Percentiles rank a stretch among this genome's conserved stretches.
These are phyloP conservation scores for Suillia variegata DNA, from an alignment of 2,888 invertebrate species.

Conservation along the genomic window DNA sequence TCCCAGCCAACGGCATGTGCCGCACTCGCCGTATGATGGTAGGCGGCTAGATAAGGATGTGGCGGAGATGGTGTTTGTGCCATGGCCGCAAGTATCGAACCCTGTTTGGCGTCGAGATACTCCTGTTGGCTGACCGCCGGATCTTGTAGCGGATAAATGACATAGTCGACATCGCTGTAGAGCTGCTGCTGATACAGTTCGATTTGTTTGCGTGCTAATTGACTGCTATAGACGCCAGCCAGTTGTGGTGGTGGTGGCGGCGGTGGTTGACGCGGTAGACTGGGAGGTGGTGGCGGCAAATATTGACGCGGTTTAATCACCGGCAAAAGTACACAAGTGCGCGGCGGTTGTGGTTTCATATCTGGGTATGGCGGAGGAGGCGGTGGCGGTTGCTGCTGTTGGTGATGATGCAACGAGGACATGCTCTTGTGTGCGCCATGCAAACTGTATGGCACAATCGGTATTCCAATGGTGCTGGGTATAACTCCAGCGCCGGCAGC, in stretches of 20 bases:
- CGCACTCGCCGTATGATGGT: conserved; percentile 51
- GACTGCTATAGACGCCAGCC: conserved; percentile 74
- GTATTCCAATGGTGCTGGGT: conserved; percentile 57
- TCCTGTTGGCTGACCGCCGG: conserved; percentile 89
- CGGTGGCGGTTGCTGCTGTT: conserved; percentile 52
- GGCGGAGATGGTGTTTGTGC: conserved; percentile 68
- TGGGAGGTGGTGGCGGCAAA: conserved; percentile 73
- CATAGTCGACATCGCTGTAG: conserved; percentile 90
- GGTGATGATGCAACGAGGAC: conserved; percentile 61
- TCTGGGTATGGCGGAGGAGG: conserved; percentile 63
- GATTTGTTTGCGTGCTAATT: conserved; percentile 76
- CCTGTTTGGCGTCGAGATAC: conserved; percentile 84
- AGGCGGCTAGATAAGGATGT: conserved; percentile 64
- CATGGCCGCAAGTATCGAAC: conserved; percentile 68
- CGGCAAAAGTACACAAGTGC: conserved; percentile 66
- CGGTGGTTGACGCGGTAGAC: conserved; percentile 66
- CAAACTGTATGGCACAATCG: conserved; percentile 64
- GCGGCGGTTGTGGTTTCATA: conserved; percentile 61
- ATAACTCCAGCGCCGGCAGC: conserved; percentile 32
- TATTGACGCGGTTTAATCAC: conserved; percentile 69
- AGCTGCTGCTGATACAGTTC: conserved; percentile 88
- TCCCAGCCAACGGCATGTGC: conserved; percentile 54
- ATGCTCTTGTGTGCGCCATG: conserved; percentile 70
- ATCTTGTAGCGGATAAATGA: conserved; percentile 88
- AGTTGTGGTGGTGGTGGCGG: conserved; percentile 70